Evolutionary conservation across 2,797 vertebrate genomes (phyloP).

Genomic region (Psittacula derbiana): DNA sequence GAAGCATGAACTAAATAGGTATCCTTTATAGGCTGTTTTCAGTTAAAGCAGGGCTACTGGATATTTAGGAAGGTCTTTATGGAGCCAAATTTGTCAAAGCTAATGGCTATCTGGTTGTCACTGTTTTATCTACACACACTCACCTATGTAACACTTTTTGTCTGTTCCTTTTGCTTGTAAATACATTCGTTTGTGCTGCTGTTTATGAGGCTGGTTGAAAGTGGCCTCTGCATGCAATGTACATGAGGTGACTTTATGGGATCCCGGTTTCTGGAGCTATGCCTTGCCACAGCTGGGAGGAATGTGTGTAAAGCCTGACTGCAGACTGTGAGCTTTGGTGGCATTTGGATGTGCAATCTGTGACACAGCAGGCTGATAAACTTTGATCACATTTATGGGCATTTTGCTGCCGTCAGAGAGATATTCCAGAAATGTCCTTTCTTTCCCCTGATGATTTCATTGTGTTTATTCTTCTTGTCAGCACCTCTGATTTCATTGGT

Average conservation of each 20-base stretch:
- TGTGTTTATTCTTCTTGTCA: background rate
- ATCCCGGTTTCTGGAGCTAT: background rate
- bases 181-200: background rate
- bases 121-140: background rate
- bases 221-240: background rate
- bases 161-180: background rate
- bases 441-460: conserved; percentile 32
- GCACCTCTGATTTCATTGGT: background rate
- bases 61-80: conserved; percentile 35
- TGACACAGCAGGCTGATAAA: background rate
- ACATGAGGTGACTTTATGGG: background rate
- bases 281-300: background rate
- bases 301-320: background rate
- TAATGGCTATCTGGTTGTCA: background rate
- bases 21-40: background rate
- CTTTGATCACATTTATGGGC: conserved; percentile 6
- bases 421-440: conserved; percentile 23
- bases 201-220: conserved; percentile 18
- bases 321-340: background rate
- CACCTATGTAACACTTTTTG: background rate
- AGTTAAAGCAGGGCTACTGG: background rate
- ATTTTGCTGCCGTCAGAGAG: background rate
- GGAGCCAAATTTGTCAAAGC: conserved; percentile 26
- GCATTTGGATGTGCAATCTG: background rate
- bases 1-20: background rate